Evolutionary conservation across 1,140 invertebrate genomes (phyloP).

Genomic region (Vanessa tameamea): DNA sequence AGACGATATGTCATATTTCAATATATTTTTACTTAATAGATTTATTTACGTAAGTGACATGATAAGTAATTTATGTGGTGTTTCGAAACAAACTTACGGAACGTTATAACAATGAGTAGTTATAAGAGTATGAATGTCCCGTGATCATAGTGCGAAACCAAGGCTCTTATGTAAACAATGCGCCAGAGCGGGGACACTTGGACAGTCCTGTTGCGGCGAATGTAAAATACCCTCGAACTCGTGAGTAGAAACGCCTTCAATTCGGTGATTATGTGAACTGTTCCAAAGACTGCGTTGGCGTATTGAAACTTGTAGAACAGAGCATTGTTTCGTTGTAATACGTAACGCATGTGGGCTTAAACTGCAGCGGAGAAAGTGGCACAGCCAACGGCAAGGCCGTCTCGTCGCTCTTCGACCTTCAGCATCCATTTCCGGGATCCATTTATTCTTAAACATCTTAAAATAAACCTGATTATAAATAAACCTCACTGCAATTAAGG

Average conservation of each 20-base stretch:
- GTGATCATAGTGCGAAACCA: conserved; percentile 63
- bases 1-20: background rate
- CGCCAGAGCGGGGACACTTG: conserved; percentile 43
- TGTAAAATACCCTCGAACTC: conserved; percentile 59
- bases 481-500: conserved; percentile 27
- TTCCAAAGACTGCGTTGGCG: conserved; percentile 58
- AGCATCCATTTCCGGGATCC: conserved; percentile 54
- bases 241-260: conserved; percentile 57
- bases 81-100: conserved; percentile 47
- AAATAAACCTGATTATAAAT: conserved; percentile 33
- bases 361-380: conserved; percentile 64
- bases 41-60: conserved; percentile 32
- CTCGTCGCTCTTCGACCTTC: conserved; percentile 63
- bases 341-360: conserved; percentile 61
- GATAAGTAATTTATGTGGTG: conserved; percentile 4
- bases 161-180: conserved; percentile 69
- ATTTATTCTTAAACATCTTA: conserved; percentile 30
- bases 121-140: conserved; percentile 50
- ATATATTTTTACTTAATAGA: conserved; percentile 21
- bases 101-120: conserved; percentile 53
- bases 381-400: conserved; percentile 69
- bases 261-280: conserved; percentile 69
- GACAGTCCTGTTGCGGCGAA: conserved; percentile 51
- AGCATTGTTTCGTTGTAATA: conserved; percentile 60
- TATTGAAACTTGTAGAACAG: conserved; percentile 43